These are phyloP conservation scores for Stegastes partitus DNA, from an alignment of 2,113 vertebrate species.

Conservation along the genomic window DNA sequence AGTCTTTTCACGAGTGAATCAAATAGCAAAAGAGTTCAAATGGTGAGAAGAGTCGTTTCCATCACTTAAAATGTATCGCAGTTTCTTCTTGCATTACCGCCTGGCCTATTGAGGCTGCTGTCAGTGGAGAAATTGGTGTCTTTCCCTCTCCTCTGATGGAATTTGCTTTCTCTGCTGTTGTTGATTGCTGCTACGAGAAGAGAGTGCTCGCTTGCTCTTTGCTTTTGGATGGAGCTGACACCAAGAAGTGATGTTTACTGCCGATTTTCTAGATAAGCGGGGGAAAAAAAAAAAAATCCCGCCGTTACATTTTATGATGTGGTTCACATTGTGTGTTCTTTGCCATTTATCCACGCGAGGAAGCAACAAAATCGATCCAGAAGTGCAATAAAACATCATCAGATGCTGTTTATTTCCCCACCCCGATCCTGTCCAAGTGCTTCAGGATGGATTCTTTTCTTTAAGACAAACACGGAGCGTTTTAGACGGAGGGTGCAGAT, in stretches of 20 bases:
- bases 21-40: conserved; percentile 7
- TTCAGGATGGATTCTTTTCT: neutral
- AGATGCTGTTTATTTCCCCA: rapidly evolving
- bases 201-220: conserved; percentile 7
- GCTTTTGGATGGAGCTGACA: conserved; percentile 7
- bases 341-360: neutral
- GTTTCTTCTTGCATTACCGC: neutral
- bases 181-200: conserved; percentile 24
- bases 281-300: conserved; percentile 7
- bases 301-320: conserved; percentile 10
- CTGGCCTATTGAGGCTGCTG: conserved; percentile 12
- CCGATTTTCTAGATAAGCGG: neutral
- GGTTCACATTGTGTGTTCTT: neutral
- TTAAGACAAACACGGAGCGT: neutral
- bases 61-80: neutral
- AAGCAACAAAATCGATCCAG: neutral
- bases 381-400: conserved; percentile 1
- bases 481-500: conserved; percentile 1
- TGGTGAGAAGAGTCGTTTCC: conserved; percentile 13
- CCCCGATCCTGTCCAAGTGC: neutral
- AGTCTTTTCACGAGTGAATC: conserved; percentile 1
- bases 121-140: conserved; percentile 33
- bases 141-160: conserved; percentile 36
- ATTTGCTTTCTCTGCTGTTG: conserved; percentile 23
- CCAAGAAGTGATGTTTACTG: conserved; percentile 15